Conservation (phyloP, 2,113 vertebrate species). For the Todiramphus saurophagus region DNA sequence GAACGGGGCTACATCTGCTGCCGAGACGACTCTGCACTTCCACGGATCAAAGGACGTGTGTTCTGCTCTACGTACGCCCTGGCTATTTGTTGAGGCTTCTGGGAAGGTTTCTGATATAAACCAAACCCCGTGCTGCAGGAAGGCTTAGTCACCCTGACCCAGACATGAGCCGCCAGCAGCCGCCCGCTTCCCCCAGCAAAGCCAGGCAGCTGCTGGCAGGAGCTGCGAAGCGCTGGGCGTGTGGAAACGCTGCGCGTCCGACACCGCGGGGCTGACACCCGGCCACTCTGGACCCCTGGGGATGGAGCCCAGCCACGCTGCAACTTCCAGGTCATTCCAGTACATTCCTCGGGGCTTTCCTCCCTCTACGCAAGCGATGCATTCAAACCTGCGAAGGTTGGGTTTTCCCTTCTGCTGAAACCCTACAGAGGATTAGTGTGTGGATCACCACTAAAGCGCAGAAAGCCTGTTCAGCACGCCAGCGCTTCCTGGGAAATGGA, state of each 20-base stretch:
- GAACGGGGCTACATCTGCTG: background rate
- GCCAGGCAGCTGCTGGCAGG: conserved; percentile 38
- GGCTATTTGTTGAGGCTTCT: background rate
- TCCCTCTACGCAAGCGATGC: background rate
- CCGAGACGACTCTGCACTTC: background rate
- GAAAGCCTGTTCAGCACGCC: background rate
- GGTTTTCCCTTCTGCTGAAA: background rate
- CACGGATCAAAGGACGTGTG: background rate
- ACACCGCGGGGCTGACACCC: conserved; percentile 19
- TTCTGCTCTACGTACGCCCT: background rate
- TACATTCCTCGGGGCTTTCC: conserved; percentile 9
- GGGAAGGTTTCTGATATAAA: background rate
- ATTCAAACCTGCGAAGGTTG: background rate
- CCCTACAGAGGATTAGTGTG: background rate
- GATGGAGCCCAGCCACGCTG: background rate
- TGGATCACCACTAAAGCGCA: background rate
- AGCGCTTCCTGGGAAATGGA: background rate
- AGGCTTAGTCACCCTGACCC: conserved; percentile 52
- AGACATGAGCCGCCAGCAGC: conserved; percentile 44
- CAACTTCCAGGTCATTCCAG: background rate
- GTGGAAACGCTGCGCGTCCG: background rate
- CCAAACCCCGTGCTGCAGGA: background rate
- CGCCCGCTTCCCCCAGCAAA: conserved; percentile 49
- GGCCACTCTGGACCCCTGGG: background rate
- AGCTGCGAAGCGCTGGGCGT: background rate